Evolutionary conservation across 2,797 vertebrate genomes (phyloP).

Genomic region (Myotis pilosus): DNA sequence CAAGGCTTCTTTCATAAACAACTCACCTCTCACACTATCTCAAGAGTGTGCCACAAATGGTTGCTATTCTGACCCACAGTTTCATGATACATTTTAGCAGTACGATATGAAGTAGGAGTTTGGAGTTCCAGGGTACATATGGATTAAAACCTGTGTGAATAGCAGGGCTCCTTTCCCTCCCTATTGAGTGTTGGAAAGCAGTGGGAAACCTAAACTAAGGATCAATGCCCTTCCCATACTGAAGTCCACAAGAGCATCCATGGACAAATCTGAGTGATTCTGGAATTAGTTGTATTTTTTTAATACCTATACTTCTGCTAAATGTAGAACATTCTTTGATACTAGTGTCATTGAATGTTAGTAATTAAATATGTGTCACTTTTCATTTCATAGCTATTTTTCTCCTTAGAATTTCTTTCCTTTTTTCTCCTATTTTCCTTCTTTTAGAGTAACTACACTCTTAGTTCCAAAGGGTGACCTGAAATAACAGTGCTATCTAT

Average conservation of each 20-base stretch:
- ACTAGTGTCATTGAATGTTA: not conserved
- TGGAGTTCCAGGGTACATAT: not conserved
- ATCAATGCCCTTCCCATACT: not conserved
- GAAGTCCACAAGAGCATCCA: not conserved
- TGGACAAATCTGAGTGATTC: not conserved
- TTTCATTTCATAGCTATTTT: not conserved
- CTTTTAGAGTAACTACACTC: not conserved
- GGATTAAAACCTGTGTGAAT: not conserved
- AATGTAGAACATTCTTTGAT: not conserved
- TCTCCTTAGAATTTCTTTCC: not conserved
- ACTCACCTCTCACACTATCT: not conserved
- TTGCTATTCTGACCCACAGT: not conserved
- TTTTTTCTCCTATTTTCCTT: not conserved
- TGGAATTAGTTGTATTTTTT: conserved; percentile 18
- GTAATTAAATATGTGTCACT: not conserved
- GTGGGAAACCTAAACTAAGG: not conserved
- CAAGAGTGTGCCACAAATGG: not conserved
- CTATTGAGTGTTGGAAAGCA: not conserved
- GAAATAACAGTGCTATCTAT: not conserved
- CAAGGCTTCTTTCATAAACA: not conserved
- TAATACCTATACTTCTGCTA: not conserved
- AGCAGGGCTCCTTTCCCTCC: not conserved
- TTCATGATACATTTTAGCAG: not conserved
- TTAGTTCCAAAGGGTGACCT: not conserved
- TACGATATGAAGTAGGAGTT: not conserved